phyloP scores from a whole-genome alignment of 2,888 invertebrate genomes.

The Habrosyne pyritoides region DNA sequence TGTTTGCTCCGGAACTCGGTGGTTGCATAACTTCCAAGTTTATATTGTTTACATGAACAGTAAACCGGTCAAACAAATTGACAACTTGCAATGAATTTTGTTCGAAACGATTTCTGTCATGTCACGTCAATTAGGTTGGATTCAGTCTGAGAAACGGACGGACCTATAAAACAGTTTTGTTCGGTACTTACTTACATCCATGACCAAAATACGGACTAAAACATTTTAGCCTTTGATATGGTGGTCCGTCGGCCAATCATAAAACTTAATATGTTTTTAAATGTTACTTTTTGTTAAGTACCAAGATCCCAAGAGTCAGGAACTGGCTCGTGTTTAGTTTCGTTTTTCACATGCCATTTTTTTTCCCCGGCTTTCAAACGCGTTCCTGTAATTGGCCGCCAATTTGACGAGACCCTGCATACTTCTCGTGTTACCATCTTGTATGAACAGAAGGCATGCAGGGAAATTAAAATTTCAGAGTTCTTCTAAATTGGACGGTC shows the following conservation, averaged over 20 bases:
- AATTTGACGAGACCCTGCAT: constrained; percentile 29
- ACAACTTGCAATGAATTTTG: background rate
- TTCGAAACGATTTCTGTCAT: background rate
- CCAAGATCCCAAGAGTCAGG: background rate
- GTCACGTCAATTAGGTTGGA: background rate
- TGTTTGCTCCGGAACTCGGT: constrained; percentile 3
- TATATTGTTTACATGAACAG: background rate
- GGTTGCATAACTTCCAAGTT: background rate
- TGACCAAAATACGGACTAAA: background rate
- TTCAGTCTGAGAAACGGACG: background rate
- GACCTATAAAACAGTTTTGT: background rate
- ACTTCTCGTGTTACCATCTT: constrained; percentile 17
- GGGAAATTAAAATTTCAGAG: background rate
- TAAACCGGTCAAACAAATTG: background rate
- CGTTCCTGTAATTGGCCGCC: constrained; percentile 28
- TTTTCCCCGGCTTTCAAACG: constrained; percentile 10
- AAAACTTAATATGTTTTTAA: background rate
- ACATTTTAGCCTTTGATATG: background rate
- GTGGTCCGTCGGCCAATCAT: background rate
- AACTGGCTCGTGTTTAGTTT: constrained; percentile 14
- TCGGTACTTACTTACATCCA: background rate
- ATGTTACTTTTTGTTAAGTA: background rate
- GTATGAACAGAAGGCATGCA: background rate
- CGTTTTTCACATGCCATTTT: constrained; percentile 16
- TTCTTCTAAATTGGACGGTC: constrained; percentile 5